Evolutionary conservation across 2,888 invertebrate genomes (phyloP).

Genomic region (Diaprepes abbreviatus): DNA sequence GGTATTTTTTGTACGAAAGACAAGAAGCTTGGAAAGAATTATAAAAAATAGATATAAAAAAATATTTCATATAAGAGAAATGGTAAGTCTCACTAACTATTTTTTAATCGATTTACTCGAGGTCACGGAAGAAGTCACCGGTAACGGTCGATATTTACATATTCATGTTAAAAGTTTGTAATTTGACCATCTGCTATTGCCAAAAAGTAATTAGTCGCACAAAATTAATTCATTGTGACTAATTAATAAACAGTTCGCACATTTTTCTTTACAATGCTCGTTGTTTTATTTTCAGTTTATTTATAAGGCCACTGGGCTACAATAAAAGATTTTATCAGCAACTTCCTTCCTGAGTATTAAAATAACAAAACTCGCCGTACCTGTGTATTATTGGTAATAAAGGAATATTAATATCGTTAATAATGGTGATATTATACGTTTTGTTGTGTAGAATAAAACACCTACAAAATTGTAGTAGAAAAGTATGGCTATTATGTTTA

Average conservation of each 20-base stretch:
- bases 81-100: no score
- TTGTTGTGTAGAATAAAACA: slow-evolving; percentile 23
- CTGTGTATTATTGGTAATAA: slow-evolving; percentile 47
- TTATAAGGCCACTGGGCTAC: slow-evolving; percentile 45
- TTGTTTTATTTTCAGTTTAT: slow-evolving; percentile 38
- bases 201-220: slow-evolving; percentile 4
- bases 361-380: slow-evolving; percentile 46
- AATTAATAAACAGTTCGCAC: slow-evolving; percentile 38
- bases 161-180: no score
- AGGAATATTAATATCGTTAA: slow-evolving; percentile 48
- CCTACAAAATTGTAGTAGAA: slow-evolving; percentile 13
- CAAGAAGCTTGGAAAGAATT: no score
- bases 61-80: no score
- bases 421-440: slow-evolving; percentile 43
- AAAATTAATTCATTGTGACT: slow-evolving; percentile 20
- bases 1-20: no score
- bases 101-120: no score
- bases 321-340: slow-evolving; percentile 39
- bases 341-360: slow-evolving; percentile 50
- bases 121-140: no score
- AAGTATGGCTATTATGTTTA: background rate
- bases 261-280: slow-evolving; percentile 39
- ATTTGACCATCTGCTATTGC: slow-evolving; percentile 5
- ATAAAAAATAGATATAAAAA: no score
- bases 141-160: no score